phyloP scores from a whole-genome alignment of 2,888 invertebrate species.

The Trichogramma evanescens region DNA sequence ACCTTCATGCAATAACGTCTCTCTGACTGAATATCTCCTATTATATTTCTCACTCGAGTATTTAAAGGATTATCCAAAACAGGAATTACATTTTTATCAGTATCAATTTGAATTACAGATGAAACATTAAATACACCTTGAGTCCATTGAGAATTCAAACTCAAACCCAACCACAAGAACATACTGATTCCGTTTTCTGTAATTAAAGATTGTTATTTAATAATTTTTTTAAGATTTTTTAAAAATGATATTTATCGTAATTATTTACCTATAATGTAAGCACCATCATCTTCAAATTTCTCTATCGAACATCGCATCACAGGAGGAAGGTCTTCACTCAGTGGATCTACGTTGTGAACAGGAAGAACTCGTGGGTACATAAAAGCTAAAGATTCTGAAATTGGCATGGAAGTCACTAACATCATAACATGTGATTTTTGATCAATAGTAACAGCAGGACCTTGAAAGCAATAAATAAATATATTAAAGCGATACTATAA shows the following conservation, averaged over 20 bases:
- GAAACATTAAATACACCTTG: constrained; percentile 82
- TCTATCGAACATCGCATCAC: constrained; percentile 81
- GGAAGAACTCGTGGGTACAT: constrained; percentile 90
- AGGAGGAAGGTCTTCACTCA: constrained; percentile 56
- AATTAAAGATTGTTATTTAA: constrained; percentile 20
- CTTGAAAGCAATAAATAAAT: constrained; percentile 36
- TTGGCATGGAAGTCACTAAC: constrained; percentile 78
- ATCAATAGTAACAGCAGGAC: constrained; percentile 88
- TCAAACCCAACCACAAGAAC: constrained; percentile 90
- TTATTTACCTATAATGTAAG: constrained; percentile 72
- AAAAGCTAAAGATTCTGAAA: constrained; percentile 73
- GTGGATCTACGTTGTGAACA: constrained; percentile 62
- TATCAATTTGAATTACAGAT: constrained; percentile 73
- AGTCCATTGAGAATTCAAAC: constrained; percentile 70
- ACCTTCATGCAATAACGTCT: constrained; percentile 83
- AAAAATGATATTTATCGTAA: background rate
- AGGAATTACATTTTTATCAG: constrained; percentile 69
- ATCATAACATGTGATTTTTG: constrained; percentile 93
- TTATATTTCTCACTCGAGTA: constrained; percentile 62
- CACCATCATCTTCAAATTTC: constrained; percentile 79
- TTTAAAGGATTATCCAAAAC: constrained; percentile 72
- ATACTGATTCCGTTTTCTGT: constrained; percentile 93
- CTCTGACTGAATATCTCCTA: constrained; percentile 64
- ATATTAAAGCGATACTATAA: background rate
- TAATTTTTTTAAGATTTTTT: background rate